Conservation (phyloP, 2,797 vertebrate genomes). For the Liparis tanakae region DNA sequence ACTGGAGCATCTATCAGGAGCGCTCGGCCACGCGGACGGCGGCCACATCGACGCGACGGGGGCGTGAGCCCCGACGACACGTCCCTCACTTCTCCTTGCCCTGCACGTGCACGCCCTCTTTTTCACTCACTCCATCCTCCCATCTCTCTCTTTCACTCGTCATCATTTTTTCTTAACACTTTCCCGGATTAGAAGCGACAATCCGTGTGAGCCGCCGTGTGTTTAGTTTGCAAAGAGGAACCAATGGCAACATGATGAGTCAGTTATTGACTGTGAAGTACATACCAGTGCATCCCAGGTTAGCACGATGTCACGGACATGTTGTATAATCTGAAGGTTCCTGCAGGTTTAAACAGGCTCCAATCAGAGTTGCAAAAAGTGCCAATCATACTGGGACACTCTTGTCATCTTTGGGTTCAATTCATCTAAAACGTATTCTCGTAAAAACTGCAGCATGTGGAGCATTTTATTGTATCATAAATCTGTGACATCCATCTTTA, state of each 20-base stretch:
- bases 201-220: not conserved
- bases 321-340: not conserved
- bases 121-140: slow-evolving; percentile 22
- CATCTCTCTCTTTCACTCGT: slow-evolving; percentile 13
- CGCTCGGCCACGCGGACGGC: slow-evolving; percentile 71
- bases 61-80: slow-evolving; percentile 34
- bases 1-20: slow-evolving; percentile 82
- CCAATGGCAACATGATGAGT: slow-evolving; percentile 16
- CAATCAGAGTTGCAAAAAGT: not conserved
- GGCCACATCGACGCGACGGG: slow-evolving; percentile 70
- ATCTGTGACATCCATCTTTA: not conserved
- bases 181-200: not conserved
- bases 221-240: slow-evolving; percentile 11
- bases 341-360: slow-evolving; percentile 7
- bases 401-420: slow-evolving; percentile 7
- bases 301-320: not conserved
- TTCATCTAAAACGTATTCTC: slow-evolving; percentile 9
- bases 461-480: slow-evolving; percentile 8
- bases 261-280: slow-evolving; percentile 18
- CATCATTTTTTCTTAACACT: not conserved
- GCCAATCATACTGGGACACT: slow-evolving; percentile 6
- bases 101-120: slow-evolving; percentile 19
- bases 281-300: slow-evolving; percentile 1
- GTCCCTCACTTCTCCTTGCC: slow-evolving; percentile 47
- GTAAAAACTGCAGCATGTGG: not conserved